These are phyloP conservation scores for Hypotaenidia philippensis DNA, from an alignment of 2,797 vertebrate species.

Conservation along the genomic window DNA sequence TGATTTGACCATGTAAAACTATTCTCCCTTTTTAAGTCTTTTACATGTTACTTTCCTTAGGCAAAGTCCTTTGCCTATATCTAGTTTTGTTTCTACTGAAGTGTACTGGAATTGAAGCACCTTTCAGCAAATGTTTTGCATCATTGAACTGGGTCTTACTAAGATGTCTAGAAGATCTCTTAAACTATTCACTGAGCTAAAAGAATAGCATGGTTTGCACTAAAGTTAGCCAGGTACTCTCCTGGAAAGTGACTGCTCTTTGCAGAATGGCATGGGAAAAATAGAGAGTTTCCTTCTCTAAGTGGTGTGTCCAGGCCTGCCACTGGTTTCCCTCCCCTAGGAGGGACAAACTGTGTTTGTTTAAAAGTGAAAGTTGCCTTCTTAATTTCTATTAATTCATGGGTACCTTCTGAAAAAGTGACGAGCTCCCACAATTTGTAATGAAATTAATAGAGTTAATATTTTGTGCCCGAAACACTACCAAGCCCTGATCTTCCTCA, in stretches of 20 bases:
- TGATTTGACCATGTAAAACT: neutral
- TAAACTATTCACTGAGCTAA: conserved; percentile 22
- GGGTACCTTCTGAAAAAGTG: neutral
- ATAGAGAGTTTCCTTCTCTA: neutral
- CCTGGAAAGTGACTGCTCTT: neutral
- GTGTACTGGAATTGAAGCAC: conserved; percentile 1
- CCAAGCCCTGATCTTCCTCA: neutral
- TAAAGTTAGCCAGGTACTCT: conserved; percentile 5
- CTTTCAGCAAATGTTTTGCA: conserved; percentile 53
- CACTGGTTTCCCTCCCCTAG: neutral
- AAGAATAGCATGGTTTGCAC: conserved; percentile 7
- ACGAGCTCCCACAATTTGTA: neutral
- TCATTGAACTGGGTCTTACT: conserved; percentile 31
- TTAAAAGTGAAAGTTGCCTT: neutral
- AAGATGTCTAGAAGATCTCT: conserved; percentile 24
- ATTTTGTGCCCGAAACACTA: rapidly evolving
- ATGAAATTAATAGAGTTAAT: neutral
- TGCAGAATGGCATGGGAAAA: neutral
- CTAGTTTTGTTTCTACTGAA: neutral
- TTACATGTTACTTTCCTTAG: neutral
- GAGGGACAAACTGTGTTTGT: neutral
- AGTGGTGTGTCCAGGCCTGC: neutral
- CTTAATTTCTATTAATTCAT: neutral
- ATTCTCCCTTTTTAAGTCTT: neutral
- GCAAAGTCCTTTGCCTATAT: neutral